phyloP scores from a whole-genome alignment of 2,113 vertebrate species.

The Canis aureus region DNA sequence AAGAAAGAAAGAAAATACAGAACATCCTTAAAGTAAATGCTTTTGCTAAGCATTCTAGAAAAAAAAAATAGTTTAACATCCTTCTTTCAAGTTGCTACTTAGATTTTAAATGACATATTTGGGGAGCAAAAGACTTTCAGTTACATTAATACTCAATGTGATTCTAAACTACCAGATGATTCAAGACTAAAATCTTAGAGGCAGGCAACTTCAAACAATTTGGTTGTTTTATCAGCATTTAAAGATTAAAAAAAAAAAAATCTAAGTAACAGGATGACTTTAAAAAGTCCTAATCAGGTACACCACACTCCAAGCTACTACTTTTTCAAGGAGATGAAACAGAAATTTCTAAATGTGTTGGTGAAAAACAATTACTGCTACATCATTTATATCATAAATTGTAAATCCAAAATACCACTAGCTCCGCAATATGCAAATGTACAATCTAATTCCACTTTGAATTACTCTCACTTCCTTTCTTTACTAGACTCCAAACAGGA shows the following conservation, averaged over 20 bases:
- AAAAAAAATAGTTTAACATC: neutral
- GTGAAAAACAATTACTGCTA: neutral
- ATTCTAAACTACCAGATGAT: neutral
- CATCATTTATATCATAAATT: neutral
- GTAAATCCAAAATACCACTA: neutral
- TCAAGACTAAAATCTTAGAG: neutral
- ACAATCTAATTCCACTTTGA: slow-evolving; percentile 73
- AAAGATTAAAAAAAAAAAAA: neutral
- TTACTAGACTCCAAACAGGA: slow-evolving; percentile 31
- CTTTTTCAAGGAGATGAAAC: slow-evolving; percentile 16
- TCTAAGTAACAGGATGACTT: slow-evolving; percentile 31
- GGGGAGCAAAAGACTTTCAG: neutral
- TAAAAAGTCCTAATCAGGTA: slow-evolving; percentile 43
- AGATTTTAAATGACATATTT: slow-evolving; percentile 23
- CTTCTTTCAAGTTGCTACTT: slow-evolving; percentile 14
- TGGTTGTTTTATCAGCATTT: neutral
- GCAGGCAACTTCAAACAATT: neutral
- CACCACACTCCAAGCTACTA: neutral
- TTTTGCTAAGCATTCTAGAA: neutral
- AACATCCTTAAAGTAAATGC: neutral
- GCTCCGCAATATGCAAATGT: slow-evolving; percentile 40
- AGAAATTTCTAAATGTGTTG: slow-evolving; percentile 44
- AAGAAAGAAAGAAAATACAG: neutral
- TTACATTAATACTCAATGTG: neutral
- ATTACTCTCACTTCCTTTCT: slow-evolving; percentile 56